Evolutionary conservation across 2,888 invertebrate species (phyloP).

Genomic region (Tanytarsus gracilentus): DNA sequence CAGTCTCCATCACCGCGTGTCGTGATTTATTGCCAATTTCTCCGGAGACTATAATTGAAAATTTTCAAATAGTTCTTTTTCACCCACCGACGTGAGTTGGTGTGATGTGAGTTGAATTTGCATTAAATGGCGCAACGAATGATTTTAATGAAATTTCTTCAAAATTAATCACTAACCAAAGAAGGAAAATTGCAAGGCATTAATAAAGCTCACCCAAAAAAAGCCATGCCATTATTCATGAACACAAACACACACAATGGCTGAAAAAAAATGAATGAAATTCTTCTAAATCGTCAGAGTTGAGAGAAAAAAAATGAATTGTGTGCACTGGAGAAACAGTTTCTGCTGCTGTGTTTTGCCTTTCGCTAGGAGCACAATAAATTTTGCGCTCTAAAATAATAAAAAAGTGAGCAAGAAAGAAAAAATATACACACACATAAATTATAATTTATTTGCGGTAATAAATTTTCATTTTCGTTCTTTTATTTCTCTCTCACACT

Average conservation of each 20-base stretch:
- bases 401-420: constrained; percentile 10
- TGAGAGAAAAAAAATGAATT: too few relatives aligned
- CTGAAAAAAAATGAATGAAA: too few relatives aligned
- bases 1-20: background rate
- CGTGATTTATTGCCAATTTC: constrained; percentile 3
- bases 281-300: too few relatives aligned
- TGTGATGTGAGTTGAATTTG: too few relatives aligned
- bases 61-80: background rate
- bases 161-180: constrained; percentile 12
- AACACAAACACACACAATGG: too few relatives aligned
- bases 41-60: constrained; percentile 8
- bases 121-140: constrained; percentile 4
- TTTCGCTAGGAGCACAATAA: constrained; percentile 6
- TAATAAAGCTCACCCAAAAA: background rate
- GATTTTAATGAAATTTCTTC: background rate
- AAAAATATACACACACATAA: constrained; percentile 14
- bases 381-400: constrained; percentile 20
- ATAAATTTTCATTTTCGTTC: constrained; percentile 22
- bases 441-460: constrained; percentile 9
- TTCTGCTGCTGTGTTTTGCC: too few relatives aligned
- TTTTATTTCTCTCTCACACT: background rate
- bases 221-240: constrained; percentile 10
- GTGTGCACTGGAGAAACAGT: too few relatives aligned
- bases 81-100: too few relatives aligned
- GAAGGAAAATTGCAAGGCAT: constrained; percentile 4